Evolutionary conservation across 2,113 vertebrate species (phyloP).

Genomic region (Vulpes lagopus): DNA sequence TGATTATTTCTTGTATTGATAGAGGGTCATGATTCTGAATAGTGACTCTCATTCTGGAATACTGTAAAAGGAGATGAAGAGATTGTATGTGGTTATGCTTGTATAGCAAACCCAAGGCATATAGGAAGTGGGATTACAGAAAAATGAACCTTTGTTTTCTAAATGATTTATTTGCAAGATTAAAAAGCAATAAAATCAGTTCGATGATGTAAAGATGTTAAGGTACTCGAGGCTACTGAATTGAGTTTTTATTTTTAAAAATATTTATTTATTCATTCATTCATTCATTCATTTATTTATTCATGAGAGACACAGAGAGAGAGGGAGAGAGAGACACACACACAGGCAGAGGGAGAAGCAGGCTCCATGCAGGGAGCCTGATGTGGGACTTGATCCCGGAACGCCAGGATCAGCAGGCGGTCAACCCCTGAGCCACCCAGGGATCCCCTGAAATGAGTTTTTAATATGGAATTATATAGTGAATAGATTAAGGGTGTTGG

Average conservation of each 20-base stretch:
- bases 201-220: slow-evolving; percentile 5
- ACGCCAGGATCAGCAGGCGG: no score
- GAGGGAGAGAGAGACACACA: no score
- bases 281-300: no score
- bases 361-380: no score
- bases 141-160: slow-evolving; percentile 20
- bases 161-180: slow-evolving; percentile 39
- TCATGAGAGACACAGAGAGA: no score
- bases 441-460: not conserved
- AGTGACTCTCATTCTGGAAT: not conserved
- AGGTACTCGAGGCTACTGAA: not conserved
- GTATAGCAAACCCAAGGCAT: not conserved
- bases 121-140: slow-evolving; percentile 8
- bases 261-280: no score
- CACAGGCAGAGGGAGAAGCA: no score
- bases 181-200: not conserved
- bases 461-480: not conserved
- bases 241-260: not conserved
- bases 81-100: slow-evolving; percentile 30
- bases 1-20: slow-evolving; percentile 54
- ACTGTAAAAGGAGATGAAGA: slow-evolving; percentile 41
- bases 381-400: no score
- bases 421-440: no score
- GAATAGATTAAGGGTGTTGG: not conserved
- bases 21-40: slow-evolving; percentile 30